Conservation (phyloP, 2,797 vertebrate genomes). For the Anguilla obscura region DNA sequence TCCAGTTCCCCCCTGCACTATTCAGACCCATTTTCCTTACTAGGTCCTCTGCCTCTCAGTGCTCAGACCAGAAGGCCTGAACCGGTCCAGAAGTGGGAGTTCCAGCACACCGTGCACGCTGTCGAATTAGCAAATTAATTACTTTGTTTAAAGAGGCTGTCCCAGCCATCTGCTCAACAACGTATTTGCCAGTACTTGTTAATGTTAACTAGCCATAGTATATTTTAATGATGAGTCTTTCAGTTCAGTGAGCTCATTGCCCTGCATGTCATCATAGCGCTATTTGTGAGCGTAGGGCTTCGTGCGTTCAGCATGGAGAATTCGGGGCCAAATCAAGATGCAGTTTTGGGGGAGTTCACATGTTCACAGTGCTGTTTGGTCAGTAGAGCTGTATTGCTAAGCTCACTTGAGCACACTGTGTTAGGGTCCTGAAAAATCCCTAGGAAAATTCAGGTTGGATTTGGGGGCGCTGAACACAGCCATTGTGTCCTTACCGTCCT, state of each 20-base stretch:
- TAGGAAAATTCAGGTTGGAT: not conserved
- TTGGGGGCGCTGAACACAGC: not conserved
- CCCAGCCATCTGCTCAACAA: not conserved
- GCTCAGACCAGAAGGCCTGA: too few species aligned
- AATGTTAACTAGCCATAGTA: not conserved
- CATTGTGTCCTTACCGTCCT: not conserved
- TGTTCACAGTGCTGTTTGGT: not conserved
- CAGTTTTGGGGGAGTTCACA: not conserved
- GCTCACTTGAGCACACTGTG: not conserved
- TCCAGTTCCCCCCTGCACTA: too few species aligned
- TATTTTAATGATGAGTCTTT: not conserved
- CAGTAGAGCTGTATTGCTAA: not conserved
- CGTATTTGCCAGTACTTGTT: not conserved
- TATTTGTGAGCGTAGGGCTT: not conserved
- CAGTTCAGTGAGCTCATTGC: not conserved
- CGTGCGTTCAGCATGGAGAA: too few species aligned
- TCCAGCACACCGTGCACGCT: not conserved
- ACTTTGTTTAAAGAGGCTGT: not conserved
- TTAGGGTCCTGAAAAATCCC: not conserved
- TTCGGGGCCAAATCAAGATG: not conserved
- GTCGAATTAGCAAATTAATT: not conserved
- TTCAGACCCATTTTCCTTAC: not conserved
- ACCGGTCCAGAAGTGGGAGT: not conserved
- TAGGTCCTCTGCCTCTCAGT: not conserved
- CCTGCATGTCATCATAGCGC: not conserved